Evolutionary conservation across 30 jellyfish, hydroid and myxozoan species (phyloP), one percentile per base, ranked within the genome.

Genomic region (Pseudorhiza aurosa): DNA sequence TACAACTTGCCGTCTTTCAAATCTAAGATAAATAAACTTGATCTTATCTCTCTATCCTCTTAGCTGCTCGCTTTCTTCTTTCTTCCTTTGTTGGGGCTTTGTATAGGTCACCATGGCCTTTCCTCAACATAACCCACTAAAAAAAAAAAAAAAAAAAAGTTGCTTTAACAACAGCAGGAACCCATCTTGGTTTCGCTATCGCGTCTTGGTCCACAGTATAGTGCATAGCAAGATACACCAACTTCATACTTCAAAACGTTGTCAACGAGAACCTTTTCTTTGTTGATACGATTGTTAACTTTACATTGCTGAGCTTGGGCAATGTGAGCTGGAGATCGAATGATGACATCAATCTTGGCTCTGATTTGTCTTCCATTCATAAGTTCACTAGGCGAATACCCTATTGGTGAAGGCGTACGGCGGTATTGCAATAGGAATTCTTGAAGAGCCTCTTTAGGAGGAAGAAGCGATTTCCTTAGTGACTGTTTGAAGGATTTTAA

Each of bases 331-430:
- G 70, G 72, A 68, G 68, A 45, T 24, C 70, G 72, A 19, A 43
- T 30, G 28, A 68, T 6, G 21, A 28, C 22, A 68, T 68, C 82
- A 11, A 36, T 68, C 68, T 45, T 45, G 68, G 68, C 69, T 68
- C 82, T 68, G 69, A 68, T 68, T 31, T 68, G 82, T 30, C 82
- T 32, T 43, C 70, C 70, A 27, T 68, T 68, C 2, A 68, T 70
- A 21, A 68, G 68, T 68, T 68, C 82, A 49, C 72, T 68, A 22
- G 82, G 82, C 18, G 82, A 68, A 45, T 68, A 43, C 43, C 82
- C 72, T 1, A 25, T 43, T 7, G 75, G n/a, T 25, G 8, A 30
- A 14, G 82, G 82, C 7, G 65, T 36, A 5, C n/a, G 70, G 82
- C 65, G 82, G 43, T 30, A 45, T 29, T 60, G 75, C 75, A 60